Percentiles rank a stretch among this genome's conserved stretches.
Evolutionary conservation across 2,113 vertebrate species (phyloP).

Genomic region (Amblyornis subalaris): DNA sequence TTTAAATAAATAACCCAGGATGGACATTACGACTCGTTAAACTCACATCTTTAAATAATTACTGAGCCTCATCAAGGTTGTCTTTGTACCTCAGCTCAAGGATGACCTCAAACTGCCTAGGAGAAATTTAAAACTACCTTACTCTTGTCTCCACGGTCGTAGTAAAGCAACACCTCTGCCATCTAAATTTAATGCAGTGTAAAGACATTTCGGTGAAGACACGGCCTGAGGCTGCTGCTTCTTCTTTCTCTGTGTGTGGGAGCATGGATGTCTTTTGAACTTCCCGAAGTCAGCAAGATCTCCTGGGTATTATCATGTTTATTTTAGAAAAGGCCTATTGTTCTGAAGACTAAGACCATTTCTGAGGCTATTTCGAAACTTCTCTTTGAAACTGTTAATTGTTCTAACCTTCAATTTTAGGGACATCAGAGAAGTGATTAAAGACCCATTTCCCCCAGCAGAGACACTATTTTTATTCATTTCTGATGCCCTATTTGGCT

Average conservation of each 20-base stretch:
- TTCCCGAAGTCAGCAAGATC: conserved; percentile 1
- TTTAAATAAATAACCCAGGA: neutral
- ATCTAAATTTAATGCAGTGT: neutral
- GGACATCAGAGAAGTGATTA: conserved; percentile 44
- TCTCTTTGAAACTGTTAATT: conserved; percentile 10
- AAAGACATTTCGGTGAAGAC: neutral
- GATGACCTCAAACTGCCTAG: neutral
- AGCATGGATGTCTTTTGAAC: neutral
- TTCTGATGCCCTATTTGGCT: conserved; percentile 44
- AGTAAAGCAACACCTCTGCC: neutral
- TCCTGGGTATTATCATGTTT: neutral
- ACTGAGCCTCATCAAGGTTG: neutral
- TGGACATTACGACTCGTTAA: neutral
- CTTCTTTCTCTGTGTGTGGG: neutral
- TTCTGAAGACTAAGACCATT: neutral
- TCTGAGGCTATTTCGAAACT: conserved; percentile 29
- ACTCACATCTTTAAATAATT: neutral
- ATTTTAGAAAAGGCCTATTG: conserved; percentile 21
- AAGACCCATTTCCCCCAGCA: conserved; percentile 13
- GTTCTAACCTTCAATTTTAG: conserved; percentile 42
- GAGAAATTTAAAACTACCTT: neutral
- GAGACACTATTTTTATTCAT: conserved; percentile 39
- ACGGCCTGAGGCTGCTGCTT: neutral
- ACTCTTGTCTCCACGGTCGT: neutral
- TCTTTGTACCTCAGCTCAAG: neutral